Base-by-base conservation (phyloP, 2,888 invertebrate genomes). In the Diaperis boleti region DNA sequence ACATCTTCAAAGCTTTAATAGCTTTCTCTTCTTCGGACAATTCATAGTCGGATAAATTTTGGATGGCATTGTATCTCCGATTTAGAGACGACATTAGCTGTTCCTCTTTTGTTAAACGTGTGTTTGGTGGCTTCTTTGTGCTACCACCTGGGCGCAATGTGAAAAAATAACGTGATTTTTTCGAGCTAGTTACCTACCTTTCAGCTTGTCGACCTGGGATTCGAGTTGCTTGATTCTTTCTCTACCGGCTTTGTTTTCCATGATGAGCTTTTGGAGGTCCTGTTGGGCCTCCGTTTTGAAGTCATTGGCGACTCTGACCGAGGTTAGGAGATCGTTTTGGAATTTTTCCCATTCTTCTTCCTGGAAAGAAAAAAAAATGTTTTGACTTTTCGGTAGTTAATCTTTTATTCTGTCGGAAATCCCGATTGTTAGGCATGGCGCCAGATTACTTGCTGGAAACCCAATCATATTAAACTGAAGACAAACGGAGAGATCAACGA, bases 241-340 rank as follows among this genome's bases (percentile, higher is more conserved):
- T 60, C 91, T 85, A 37, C 94, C 88, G 10, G 86, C 82, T 74
- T 91, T 91, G 82, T 96, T 95, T 78, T 96, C 95, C 73, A 91
- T 85, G 62, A 92, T 89, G 42, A 95, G 85, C 42, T 89, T 85
- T 76, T 94, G 92, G 62, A 92, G 82, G 76, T 95, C 94, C 66
- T 91, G 87, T 77, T 92, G 92, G 0, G 95, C 94, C 80, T 96
- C 96, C n/a, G 93, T 94, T 82, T 96, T 95, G 83, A 97, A 95
- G 82, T 97, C 95, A 81, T 97, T 96, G 31, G 97, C 97, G 8
- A 97, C 96, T 17, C 96, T 88, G 0, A 97, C 97, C 0, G 96
- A 95, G 84, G 93, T 94, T 41, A 96, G 83, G 1, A 97, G 85
- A 81, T 97, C 97, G 67, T 91, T 90, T 82, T 96, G 95, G 84